These are phyloP conservation scores for Candoia aspera DNA, from an alignment of 2,113 vertebrate genomes.

Conservation along the genomic window DNA sequence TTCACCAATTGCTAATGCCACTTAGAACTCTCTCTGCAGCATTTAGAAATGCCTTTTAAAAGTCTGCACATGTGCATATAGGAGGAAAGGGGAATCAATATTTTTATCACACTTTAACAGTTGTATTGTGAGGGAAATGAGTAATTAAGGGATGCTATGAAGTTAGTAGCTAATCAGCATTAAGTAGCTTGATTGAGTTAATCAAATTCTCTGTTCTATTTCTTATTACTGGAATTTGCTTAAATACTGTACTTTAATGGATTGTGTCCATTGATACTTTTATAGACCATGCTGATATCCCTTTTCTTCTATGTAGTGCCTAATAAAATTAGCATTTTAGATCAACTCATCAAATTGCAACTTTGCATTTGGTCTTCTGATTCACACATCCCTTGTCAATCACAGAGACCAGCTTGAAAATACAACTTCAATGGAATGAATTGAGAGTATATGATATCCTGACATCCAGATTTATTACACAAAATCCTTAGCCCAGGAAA, in stretches of 20 bases:
- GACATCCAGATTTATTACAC: neutral
- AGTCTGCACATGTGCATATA: neutral
- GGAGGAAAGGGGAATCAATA: neutral
- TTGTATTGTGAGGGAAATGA: neutral
- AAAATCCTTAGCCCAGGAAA: neutral
- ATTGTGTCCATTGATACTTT: neutral
- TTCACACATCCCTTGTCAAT: neutral
- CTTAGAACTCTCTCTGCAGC: neutral
- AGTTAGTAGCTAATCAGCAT: neutral
- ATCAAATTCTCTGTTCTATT: neutral
- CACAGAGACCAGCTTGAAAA: neutral
- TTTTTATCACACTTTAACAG: slow-evolving; percentile 12
- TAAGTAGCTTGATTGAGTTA: slow-evolving; percentile 5
- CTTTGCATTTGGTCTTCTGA: neutral
- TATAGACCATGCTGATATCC: neutral
- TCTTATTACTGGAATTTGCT: neutral
- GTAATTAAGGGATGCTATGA: neutral
- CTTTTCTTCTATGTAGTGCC: neutral
- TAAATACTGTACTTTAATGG: neutral
- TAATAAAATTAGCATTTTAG: neutral
- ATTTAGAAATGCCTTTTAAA: slow-evolving; percentile 3
- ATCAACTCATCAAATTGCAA: neutral
- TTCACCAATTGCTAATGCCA: neutral
- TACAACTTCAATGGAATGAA: neutral
- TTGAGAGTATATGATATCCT: neutral